Base-by-base conservation (phyloP, 2,797 vertebrate species). In the Erpetoichthys calabaricus region DNA sequence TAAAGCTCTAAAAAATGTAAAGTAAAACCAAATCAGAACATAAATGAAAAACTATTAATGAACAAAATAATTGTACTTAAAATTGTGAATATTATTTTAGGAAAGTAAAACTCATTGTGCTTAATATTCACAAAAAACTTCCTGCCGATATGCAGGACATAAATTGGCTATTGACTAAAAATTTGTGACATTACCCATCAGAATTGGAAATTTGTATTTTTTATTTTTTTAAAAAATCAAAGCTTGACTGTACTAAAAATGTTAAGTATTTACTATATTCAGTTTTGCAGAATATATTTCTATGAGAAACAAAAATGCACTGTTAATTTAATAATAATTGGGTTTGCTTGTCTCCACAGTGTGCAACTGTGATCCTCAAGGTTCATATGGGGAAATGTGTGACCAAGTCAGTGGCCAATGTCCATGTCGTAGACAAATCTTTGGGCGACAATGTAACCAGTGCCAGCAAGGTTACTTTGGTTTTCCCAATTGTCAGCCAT, bases 371-470 rank as follows among this genome's bases (percentile, higher is more conserved):
- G 81, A 94, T 57, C 78, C 72, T 0, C 71, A 57, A 5, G 89
- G 91, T 47, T 89, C 91, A 0, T 51, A 79, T 55, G 76, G 75
- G 1, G 44, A 74, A 0, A 57, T 83, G 4, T 94, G 91, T 2
- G 89, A 94, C 70, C 86, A 86, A 69, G 64, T 75, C 62, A 82
- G 78, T 0, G 90, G 91, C 57, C 89, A 90, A 66, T 94, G 91
- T 57, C 67, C 68, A 2, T 94, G 90, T 67, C 83, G 64, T 0
- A 51, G 59, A 45, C 76, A 78, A 1, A 70, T 82, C 3, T 60
- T 59, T 0, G 88, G 90, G 5, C 80, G n/a, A 10, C 75, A 7
- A 10, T 94, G 91, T 64, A 78, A 84, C 56, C 70, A 1, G 41
- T 91, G 91, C 59, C 74, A 71, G 57, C 4, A 64, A 0, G 89